A percentile compares a stretch with the other conserved stretches of the same genome.
These are phyloP conservation scores for Campylomormyrus numenius DNA, from an alignment of 2,113 vertebrate species.

Conservation along the genomic window DNA sequence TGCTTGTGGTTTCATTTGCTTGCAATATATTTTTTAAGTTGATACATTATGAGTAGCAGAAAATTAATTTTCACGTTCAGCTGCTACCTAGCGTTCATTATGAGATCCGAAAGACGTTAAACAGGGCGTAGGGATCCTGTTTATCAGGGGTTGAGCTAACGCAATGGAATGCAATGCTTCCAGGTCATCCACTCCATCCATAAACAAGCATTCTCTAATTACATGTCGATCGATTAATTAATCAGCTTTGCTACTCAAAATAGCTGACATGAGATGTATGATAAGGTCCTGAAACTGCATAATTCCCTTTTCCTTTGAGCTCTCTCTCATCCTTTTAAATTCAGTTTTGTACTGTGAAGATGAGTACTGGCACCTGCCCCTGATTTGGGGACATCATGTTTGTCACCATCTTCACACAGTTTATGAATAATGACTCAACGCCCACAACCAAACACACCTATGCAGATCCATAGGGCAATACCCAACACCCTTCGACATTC, in stretches of 20 bases:
- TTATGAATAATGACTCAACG: not conserved
- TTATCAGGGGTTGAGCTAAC: not conserved
- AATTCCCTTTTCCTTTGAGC: not conserved
- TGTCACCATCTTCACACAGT: not conserved
- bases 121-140: not conserved
- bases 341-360: not conserved
- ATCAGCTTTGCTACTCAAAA: not conserved
- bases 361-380: not conserved
- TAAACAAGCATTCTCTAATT: not conserved
- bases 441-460: not conserved
- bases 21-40: not conserved
- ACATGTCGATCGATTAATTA: not conserved
- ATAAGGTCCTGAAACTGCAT: not conserved
- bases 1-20: not conserved
- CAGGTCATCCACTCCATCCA: not conserved
- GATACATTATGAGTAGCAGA: not conserved
- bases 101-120: not conserved
- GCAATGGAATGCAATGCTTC: not conserved
- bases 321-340: not conserved
- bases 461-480: not conserved
- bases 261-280: not conserved
- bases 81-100: not conserved
- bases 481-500: not conserved
- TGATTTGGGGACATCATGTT: not conserved
- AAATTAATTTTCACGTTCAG: not conserved